phyloP scores from a whole-genome alignment of 2,797 vertebrate species.

The Adelosebastes latens region DNA sequence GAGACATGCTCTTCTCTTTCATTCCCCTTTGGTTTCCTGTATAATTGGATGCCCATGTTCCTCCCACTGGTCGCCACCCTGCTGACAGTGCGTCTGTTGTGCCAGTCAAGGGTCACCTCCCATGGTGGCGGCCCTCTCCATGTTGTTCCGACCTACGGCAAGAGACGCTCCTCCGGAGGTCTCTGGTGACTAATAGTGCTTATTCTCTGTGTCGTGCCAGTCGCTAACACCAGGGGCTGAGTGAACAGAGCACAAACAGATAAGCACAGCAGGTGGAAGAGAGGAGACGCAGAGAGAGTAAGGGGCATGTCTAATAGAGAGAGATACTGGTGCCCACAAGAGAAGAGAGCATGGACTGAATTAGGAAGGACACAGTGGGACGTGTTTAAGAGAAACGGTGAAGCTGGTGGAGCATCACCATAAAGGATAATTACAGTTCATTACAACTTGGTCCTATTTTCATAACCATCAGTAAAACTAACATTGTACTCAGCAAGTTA shows the following conservation, averaged over 20 bases:
- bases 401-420: neutral
- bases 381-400: conserved; percentile 21
- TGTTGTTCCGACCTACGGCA: conserved; percentile 55
- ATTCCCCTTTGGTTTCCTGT: conserved; percentile 37
- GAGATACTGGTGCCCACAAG: conserved; percentile 29
- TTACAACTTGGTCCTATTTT: neutral
- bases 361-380: conserved; percentile 28
- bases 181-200: conserved; percentile 68
- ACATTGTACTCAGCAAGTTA: neutral
- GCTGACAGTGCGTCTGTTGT: conserved; percentile 39
- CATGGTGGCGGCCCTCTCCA: conserved; percentile 47
- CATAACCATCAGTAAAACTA: neutral
- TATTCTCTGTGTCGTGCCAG: conserved; percentile 57
- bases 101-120: conserved; percentile 69
- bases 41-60: conserved; percentile 60
- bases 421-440: conserved; percentile 2
- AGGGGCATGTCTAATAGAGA: conserved; percentile 43
- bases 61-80: conserved; percentile 56
- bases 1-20: conserved; percentile 5
- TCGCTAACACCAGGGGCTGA: conserved; percentile 56
- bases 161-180: conserved; percentile 62
- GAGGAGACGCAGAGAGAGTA: conserved; percentile 29
- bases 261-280: conserved; percentile 65
- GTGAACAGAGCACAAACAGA: conserved; percentile 60
- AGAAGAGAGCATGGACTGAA: conserved; percentile 34